phyloP scores from a whole-genome alignment of 2,797 vertebrate genomes.

The Phalloptychus januarius region DNA sequence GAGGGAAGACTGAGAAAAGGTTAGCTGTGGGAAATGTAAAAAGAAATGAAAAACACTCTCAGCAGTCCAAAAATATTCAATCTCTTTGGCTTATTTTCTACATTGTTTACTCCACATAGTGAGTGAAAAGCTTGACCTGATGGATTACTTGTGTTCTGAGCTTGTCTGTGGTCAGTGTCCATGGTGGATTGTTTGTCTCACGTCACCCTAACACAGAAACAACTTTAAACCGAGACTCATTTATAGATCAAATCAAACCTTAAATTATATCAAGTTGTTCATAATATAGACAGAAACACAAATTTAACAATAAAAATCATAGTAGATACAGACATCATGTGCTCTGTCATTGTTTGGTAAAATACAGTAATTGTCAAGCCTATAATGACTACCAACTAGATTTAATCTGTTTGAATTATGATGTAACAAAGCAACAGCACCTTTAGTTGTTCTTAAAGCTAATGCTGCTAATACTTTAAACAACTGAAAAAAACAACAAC shows the following conservation, averaged over 20 bases:
- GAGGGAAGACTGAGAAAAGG: slow-evolving; percentile 34
- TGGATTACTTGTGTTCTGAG: slow-evolving; percentile 29
- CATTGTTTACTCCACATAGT: slow-evolving; percentile 29
- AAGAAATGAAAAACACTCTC: slow-evolving; percentile 61
- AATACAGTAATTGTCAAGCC: background rate
- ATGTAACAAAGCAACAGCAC: background rate
- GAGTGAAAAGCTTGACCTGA: slow-evolving; percentile 23
- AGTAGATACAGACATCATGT: background rate
- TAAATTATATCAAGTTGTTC: slow-evolving; percentile 3
- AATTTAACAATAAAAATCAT: background rate
- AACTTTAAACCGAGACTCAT: slow-evolving; percentile 31
- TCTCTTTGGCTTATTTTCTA: slow-evolving; percentile 32
- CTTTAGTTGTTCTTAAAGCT: background rate
- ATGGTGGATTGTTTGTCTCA: slow-evolving; percentile 34
- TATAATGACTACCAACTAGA: background rate
- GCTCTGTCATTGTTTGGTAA: background rate
- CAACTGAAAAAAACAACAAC: too few species aligned
- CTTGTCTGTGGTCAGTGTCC: slow-evolving; percentile 14
- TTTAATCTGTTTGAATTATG: too few species aligned
- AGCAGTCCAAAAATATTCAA: slow-evolving; percentile 54
- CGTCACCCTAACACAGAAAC: slow-evolving; percentile 10
- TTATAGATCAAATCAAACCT: slow-evolving; percentile 15
- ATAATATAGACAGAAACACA: background rate
- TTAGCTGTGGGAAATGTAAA: slow-evolving; percentile 46
- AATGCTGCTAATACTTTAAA: background rate